Conservation (phyloP, 2,888 invertebrate genomes). For the Drosophila hamatofila region DNA sequence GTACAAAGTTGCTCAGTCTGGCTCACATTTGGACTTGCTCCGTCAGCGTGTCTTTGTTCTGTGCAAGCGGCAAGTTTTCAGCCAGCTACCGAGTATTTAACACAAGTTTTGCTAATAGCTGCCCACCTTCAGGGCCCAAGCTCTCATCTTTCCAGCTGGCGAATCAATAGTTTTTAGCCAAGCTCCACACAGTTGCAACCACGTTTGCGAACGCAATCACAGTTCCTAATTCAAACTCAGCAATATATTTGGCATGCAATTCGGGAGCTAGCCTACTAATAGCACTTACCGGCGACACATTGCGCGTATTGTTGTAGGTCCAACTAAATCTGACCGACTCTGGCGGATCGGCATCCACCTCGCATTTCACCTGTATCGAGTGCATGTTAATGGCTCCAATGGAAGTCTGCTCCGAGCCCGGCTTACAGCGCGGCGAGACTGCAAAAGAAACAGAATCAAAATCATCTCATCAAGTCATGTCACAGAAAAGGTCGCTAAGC, state of each 20-base stretch:
- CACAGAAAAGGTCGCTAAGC: slow-evolving; percentile 42
- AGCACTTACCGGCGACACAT: slow-evolving; percentile 89
- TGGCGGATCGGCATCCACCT: slow-evolving; percentile 92
- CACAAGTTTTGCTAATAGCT: slow-evolving; percentile 73
- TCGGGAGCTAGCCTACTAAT: neutral
- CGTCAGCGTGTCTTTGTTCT: slow-evolving; percentile 47
- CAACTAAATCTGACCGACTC: slow-evolving; percentile 91
- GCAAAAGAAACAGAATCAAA: slow-evolving; percentile 46
- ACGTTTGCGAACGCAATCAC: slow-evolving; percentile 42
- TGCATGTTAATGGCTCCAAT: slow-evolving; percentile 91
- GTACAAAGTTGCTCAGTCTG: slow-evolving; percentile 59
- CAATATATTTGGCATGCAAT: slow-evolving; percentile 13
- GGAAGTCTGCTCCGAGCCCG: slow-evolving; percentile 89
- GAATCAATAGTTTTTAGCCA: slow-evolving; percentile 44
- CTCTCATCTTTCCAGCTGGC: slow-evolving; percentile 10
- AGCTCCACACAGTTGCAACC: slow-evolving; percentile 17
- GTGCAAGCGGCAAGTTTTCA: neutral
- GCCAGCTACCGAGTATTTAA: slow-evolving; percentile 63
- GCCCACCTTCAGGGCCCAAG: slow-evolving; percentile 22
- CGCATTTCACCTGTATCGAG: slow-evolving; percentile 91
- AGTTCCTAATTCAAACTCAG: slow-evolving; percentile 4
- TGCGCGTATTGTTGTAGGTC: slow-evolving; percentile 93
- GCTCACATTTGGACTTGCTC: slow-evolving; percentile 39
- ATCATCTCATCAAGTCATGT: slow-evolving; percentile 22
- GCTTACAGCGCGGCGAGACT: slow-evolving; percentile 92